A percentile compares a stretch with the other conserved stretches of the same genome.
Conservation (phyloP, 37 sponge, comb jelly and placozoan species). For the Axinella damicornis region DNA sequence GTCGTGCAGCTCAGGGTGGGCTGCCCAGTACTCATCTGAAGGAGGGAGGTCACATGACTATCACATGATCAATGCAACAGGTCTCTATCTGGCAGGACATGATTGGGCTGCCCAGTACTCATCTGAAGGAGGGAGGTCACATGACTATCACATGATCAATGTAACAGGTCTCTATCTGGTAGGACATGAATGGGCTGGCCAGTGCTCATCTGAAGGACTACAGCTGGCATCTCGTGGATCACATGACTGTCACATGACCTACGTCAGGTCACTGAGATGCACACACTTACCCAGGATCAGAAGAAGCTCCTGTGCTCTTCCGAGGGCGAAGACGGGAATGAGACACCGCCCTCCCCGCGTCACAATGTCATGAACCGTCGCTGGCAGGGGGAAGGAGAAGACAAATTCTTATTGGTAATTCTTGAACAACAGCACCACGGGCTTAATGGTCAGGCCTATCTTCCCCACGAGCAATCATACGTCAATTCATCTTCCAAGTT, state of each 20-base stretch:
- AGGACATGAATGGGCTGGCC: too few species aligned
- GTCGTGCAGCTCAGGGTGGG: constrained; percentile 98
- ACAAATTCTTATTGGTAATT: too few species aligned
- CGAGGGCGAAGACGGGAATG: constrained; percentile 99
- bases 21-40: constrained; percentile 96
- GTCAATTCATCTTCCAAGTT: background rate
- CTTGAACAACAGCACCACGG: constrained; percentile 6
- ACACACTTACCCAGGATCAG: constrained; percentile 79
- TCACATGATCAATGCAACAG: too few species aligned
- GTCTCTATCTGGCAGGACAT: too few species aligned
- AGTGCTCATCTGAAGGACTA: too few species aligned
- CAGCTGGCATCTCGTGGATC: too few species aligned
- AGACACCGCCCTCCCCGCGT: constrained; percentile 96
- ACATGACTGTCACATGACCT: too few species aligned
- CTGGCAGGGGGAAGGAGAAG: constrained; percentile 12
- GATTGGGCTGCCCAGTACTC: constrained; percentile 99
- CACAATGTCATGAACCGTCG: constrained; percentile 92
- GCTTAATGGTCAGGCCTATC: background rate
- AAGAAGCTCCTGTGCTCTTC: constrained; percentile 96
- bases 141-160: too few species aligned
- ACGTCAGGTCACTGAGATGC: too few species aligned
- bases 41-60: too few species aligned
- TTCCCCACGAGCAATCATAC: background rate
- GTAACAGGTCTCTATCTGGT: too few species aligned
- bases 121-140: constrained; percentile 61